Evolutionary conservation across 1,140 invertebrate species (phyloP).

Genomic region (Leptopilina clavipes): DNA sequence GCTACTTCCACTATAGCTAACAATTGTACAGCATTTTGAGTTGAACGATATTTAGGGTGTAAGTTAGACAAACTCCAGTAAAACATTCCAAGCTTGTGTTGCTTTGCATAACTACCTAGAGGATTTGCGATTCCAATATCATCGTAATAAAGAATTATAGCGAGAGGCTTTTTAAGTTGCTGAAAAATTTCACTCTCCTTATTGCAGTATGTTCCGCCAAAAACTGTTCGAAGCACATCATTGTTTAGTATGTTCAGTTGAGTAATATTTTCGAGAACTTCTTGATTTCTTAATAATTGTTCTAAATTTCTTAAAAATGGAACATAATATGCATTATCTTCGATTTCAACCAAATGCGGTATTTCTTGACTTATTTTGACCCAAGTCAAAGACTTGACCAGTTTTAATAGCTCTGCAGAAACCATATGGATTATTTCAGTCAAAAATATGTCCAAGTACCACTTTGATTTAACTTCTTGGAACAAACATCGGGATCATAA

Average conservation of each 20-base stretch:
- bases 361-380: neutral
- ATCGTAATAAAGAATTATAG: slow-evolving; percentile 1
- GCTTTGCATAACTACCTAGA: neutral
- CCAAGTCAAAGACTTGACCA: neutral
- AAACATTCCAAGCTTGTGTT: neutral
- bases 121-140: neutral
- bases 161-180: neutral
- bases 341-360: neutral
- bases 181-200: neutral
- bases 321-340: neutral
- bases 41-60: slow-evolving; percentile 38
- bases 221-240: neutral
- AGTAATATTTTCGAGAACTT: neutral
- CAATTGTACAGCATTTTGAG: slow-evolving; percentile 19
- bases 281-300: neutral
- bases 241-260: neutral
- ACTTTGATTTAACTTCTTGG: neutral
- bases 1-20: slow-evolving; percentile 34
- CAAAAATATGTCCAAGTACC: neutral
- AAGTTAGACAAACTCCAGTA: slow-evolving; percentile 28
- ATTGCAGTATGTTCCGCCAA: neutral
- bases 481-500: neutral
- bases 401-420: neutral
- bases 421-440: neutral
- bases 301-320: neutral